These are phyloP conservation scores for Protaetia brevitarsis DNA, from an alignment of 1,140 invertebrate genomes.

Conservation along the genomic window DNA sequence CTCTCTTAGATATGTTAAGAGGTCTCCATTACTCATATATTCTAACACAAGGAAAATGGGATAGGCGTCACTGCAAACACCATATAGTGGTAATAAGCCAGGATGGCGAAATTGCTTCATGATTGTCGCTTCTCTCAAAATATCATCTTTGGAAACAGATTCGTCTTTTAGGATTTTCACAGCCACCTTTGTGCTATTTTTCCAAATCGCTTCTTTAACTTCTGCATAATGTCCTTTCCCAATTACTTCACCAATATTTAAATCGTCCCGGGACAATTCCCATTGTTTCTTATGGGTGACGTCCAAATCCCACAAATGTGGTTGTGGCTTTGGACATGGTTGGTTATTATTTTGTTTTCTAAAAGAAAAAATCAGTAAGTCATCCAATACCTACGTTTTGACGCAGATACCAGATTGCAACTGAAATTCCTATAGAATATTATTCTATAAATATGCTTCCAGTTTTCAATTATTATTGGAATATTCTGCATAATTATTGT, in stretches of 20 bases:
- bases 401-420: no score
- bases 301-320: neutral
- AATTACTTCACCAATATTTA: neutral
- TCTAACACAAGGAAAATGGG: neutral
- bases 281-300: neutral
- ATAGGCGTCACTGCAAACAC: neutral
- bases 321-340: neutral
- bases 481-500: no score
- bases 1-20: neutral
- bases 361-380: neutral
- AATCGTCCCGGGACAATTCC: neutral
- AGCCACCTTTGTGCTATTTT: neutral
- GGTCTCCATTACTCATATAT: neutral
- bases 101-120: slow-evolving; percentile 9
- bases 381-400: no score
- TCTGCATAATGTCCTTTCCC: neutral
- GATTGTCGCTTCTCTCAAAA: neutral
- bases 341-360: neutral
- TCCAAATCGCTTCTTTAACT: neutral
- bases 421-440: no score
- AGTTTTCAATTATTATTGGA: no score
- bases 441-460: no score
- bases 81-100: neutral
- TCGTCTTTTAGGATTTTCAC: neutral
- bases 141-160: neutral